Percentiles rank a stretch among this genome's conserved stretches.
These are phyloP conservation scores for Biston betularia DNA, from an alignment of 2,888 invertebrate species.

Conservation along the genomic window DNA sequence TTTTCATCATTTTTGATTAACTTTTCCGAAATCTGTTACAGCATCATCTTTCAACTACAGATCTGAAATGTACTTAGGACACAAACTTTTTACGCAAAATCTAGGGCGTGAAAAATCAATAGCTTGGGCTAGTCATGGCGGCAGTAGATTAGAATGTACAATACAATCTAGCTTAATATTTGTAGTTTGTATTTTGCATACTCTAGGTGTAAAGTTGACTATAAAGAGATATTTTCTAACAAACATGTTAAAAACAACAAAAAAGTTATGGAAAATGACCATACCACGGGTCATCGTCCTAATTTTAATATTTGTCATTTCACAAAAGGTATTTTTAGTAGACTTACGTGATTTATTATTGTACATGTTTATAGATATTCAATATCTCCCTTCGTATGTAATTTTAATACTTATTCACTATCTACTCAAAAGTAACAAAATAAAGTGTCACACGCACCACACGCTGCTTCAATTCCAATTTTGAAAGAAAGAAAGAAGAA, in stretches of 20 bases:
- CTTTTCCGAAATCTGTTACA: too few species aligned
- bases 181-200: not conserved
- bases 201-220: not conserved
- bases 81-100: not conserved
- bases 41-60: too few species aligned
- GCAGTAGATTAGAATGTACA: not conserved
- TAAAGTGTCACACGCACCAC: not conserved
- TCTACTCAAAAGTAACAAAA: not conserved
- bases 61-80: not conserved
- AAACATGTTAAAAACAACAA: not conserved
- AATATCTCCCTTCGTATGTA: not conserved
- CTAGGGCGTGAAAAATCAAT: not conserved
- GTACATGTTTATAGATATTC: constrained; percentile 5
- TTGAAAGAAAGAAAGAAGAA: not conserved
- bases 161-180: not conserved
- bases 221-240: not conserved
- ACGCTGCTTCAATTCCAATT: not conserved
- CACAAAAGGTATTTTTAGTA: not conserved
- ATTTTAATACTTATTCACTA: not conserved
- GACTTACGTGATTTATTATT: constrained; percentile 17
- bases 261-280: not conserved
- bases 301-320: not conserved
- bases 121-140: not conserved
- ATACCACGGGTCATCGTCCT: constrained; percentile 1
- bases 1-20: too few species aligned